Evolutionary conservation across 2,888 invertebrate species (phyloP).

Genomic region (Ochropacha duplaris): DNA sequence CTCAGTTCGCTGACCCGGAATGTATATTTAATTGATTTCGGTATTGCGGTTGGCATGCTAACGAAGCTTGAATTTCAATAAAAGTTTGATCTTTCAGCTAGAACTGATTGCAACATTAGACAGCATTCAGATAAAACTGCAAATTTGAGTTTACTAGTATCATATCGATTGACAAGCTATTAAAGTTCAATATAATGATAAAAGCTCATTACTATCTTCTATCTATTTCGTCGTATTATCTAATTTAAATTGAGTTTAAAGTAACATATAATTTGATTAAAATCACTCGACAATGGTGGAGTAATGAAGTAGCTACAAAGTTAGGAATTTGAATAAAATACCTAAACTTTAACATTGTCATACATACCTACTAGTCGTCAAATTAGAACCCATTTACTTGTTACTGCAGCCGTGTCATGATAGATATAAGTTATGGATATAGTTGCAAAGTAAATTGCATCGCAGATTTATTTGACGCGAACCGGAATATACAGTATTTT

Average conservation of each 20-base stretch:
- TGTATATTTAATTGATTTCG: constrained; percentile 71
- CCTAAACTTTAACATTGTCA: too few relatives aligned
- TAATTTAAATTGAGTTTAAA: too few relatives aligned
- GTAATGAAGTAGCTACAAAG: too few relatives aligned
- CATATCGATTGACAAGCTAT: too few relatives aligned
- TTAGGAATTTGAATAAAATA: too few relatives aligned
- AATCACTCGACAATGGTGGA: too few relatives aligned
- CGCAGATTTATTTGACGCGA: neutral
- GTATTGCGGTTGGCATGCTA: constrained; percentile 55
- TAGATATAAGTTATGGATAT: neutral
- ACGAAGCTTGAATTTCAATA: constrained; percentile 49
- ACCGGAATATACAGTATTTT: neutral
- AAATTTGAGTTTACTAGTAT: neutral
- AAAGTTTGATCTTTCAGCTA: constrained; percentile 47
- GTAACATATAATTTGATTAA: too few relatives aligned
- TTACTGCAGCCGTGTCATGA: neutral
- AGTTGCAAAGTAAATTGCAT: neutral
- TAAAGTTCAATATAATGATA: too few relatives aligned
- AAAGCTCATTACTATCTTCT: too few relatives aligned
- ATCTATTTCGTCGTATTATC: too few relatives aligned
- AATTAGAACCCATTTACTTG: neutral
- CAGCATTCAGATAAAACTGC: neutral
- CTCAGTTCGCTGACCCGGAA: constrained; percentile 67
- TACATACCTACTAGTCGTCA: neutral
- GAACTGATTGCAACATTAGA: constrained; percentile 23